Evolutionary conservation across 2,113 vertebrate genomes (phyloP), one percentile per base, ranked within the genome.

Genomic region (Meleagris gallopavo): DNA sequence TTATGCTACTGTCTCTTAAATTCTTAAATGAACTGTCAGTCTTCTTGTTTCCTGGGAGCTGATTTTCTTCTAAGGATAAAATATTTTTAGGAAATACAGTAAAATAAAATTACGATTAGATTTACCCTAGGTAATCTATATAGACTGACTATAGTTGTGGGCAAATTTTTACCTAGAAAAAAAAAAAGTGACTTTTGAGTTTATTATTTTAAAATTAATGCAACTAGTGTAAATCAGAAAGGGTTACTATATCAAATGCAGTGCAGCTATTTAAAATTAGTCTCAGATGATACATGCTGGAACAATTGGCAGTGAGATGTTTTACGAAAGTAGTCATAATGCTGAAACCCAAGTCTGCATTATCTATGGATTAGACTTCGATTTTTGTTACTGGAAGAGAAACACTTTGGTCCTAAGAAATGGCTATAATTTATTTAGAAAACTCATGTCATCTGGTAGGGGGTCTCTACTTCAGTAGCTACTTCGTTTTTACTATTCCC

Each of bases 141-240:
- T 89, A 70, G 72, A 91, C 76, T 85, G 85, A n/a, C 67, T 76
- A 19, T 62, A 65, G 61, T 81, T 87, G 65, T 94, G 79, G 79
- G 76, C 90, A 55, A 65, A 85, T 95, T 82, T 90, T 85, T 92
- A 94, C 87, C 78, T 62, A 69, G 78, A 62, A 78, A 34, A 72
- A 75, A n/a, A n/a, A 76, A 77, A 81, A 80, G 65, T 81, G 74
- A n/a, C n/a, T n/a, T n/a, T n/a, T 86, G 73, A 25, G 27, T 82
- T 94, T 90, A 86, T 92, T 93, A 83, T 64, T 80, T 87, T 65
- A 66, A 91, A 88, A 88, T 89, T 79, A 86, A 82, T 84, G 54
- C 71, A 76, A 71, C 61, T 90, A 57, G 66, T 60, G 52, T 90
- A 84, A 94, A 89, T 86, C 76, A 83, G 94, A 67, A 88, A 36